These are phyloP conservation scores for Hydrolagus colliei DNA, from an alignment of 2,797 vertebrate species.

Conservation along the genomic window DNA sequence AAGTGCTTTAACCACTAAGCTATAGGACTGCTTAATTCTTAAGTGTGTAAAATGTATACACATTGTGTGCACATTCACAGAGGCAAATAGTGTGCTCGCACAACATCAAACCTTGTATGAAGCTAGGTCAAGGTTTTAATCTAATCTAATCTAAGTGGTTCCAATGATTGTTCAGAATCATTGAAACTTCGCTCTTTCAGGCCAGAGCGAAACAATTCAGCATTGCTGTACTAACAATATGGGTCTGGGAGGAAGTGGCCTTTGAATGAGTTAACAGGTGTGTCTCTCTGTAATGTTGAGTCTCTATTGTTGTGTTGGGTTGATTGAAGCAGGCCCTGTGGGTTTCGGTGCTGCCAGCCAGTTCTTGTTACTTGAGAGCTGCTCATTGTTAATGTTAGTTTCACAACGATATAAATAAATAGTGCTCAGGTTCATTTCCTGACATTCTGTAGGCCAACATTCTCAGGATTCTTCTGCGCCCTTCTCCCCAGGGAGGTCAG, in stretches of 20 bases:
- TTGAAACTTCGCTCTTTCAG: too few species aligned
- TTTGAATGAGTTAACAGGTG: slow-evolving; percentile 16
- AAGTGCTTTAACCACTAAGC: too few species aligned
- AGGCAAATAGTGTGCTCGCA: too few species aligned
- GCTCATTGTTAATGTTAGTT: slow-evolving; percentile 14
- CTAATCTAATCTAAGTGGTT: too few species aligned
- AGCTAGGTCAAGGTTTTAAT: too few species aligned
- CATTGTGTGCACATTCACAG: too few species aligned
- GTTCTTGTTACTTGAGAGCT: not conserved
- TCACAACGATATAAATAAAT: slow-evolving; percentile 19
- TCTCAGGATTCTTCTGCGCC: slow-evolving; percentile 18
- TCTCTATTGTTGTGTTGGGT: not conserved
- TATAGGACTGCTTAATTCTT: too few species aligned
- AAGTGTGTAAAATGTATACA: too few species aligned
- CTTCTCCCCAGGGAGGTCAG: not conserved
- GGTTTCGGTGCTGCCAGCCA: not conserved
- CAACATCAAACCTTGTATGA: too few species aligned
- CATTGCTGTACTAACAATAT: not conserved
- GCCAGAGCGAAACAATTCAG: too few species aligned
- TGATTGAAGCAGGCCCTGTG: not conserved
- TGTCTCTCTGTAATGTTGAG: not conserved
- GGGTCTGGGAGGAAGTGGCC: not conserved
- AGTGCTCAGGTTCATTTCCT: slow-evolving; percentile 10
- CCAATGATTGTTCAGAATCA: too few species aligned
- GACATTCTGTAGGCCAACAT: not conserved